A percentile compares a stretch with the other conserved stretches of the same genome.
Evolutionary conservation across 2,113 vertebrate species (phyloP).

Genomic region (Seriola aureovittata): DNA sequence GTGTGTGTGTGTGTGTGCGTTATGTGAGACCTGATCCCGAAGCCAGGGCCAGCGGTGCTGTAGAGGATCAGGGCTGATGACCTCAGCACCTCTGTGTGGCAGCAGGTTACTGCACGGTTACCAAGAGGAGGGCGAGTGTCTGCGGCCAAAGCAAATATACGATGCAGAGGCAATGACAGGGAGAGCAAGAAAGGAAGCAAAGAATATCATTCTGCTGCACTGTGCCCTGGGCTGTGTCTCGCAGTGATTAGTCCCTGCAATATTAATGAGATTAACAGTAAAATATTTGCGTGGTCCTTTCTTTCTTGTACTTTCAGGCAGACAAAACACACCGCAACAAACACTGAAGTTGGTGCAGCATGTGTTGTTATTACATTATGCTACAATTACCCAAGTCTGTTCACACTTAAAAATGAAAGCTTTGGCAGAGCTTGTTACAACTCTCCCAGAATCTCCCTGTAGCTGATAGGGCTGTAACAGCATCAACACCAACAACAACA

Average conservation of each 20-base stretch:
- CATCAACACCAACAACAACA: conserved; percentile 66
- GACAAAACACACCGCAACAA: conserved; percentile 22
- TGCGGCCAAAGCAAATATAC: conserved; percentile 73
- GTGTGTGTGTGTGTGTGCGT: conserved; percentile 5
- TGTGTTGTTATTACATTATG: conserved; percentile 42
- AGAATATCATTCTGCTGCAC: background rate
- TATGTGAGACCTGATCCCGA: conserved; percentile 53
- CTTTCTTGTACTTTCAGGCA: conserved; percentile 17
- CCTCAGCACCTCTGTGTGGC: conserved; percentile 75
- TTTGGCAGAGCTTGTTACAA: conserved; percentile 52
- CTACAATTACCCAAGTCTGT: conserved; percentile 57
- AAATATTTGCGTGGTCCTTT: conserved; percentile 14
- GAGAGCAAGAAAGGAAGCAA: conserved; percentile 7
- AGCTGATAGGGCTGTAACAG: conserved; percentile 57
- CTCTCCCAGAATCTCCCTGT: conserved; percentile 39
- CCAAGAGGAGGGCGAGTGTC: conserved; percentile 51
- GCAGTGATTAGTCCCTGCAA: conserved; percentile 4
- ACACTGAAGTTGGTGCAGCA: conserved; percentile 21
- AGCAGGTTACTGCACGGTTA: conserved; percentile 52
- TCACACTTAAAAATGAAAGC: conserved; percentile 66
- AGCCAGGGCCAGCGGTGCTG: conserved; percentile 40
- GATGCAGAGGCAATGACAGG: conserved; percentile 28
- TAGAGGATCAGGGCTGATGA: conserved; percentile 71
- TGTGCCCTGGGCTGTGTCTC: background rate
- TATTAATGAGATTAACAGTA: conserved; percentile 29